Percentiles rank a stretch among this genome's conserved stretches.
phyloP scores from a whole-genome alignment of 2,113 vertebrate species.

The Gobiocypris rarus region DNA sequence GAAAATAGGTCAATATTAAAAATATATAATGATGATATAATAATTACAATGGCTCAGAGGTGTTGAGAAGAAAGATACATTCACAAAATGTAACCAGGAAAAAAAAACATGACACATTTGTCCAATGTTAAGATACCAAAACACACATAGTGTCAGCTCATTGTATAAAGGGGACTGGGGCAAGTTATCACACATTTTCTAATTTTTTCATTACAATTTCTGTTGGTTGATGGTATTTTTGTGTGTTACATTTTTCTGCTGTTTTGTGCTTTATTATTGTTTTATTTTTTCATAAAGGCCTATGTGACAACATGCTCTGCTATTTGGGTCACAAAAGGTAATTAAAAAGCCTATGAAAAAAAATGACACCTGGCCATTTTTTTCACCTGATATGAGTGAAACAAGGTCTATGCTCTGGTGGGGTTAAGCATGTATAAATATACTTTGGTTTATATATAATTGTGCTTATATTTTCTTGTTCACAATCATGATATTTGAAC shows the following conservation, averaged over 20 bases:
- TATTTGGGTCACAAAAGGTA: neutral
- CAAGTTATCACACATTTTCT: no score
- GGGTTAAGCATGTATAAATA: neutral
- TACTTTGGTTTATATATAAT: neutral
- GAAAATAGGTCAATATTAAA: constrained; percentile 1
- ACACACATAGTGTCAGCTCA: no score
- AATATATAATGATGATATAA: neutral
- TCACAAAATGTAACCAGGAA: neutral
- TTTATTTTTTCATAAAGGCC: neutral
- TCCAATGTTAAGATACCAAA: no score
- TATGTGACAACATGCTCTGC: neutral
- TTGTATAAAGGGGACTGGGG: no score
- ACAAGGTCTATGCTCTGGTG: neutral
- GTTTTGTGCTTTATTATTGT: neutral
- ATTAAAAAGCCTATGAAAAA: neutral
- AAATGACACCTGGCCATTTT: neutral
- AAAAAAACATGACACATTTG: no score
- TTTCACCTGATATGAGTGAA: neutral
- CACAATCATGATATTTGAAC: neutral
- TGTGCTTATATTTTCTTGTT: neutral
- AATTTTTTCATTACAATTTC: neutral
- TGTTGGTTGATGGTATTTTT: neutral
- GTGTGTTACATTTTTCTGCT: neutral
- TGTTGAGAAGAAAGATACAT: neutral
- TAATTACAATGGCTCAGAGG: neutral